phyloP scores from a whole-genome alignment of 2,888 invertebrate genomes.

The Orthonevra nobilis region DNA sequence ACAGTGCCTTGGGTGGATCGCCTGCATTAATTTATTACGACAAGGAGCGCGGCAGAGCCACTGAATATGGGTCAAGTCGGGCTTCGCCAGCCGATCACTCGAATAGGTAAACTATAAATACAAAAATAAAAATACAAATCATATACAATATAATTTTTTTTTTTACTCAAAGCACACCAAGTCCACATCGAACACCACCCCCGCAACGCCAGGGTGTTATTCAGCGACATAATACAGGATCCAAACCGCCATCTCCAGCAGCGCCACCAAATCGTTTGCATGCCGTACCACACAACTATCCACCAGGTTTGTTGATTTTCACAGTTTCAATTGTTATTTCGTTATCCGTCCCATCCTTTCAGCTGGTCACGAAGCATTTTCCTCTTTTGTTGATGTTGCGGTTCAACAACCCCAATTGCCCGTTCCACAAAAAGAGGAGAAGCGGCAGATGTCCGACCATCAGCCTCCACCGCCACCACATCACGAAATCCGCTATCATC shows the following conservation, averaged over 20 bases:
- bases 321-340: no score
- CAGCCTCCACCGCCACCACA: slow-evolving; percentile 75
- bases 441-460: slow-evolving; percentile 73
- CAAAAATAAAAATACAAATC: neutral
- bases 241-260: slow-evolving; percentile 81
- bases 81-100: slow-evolving; percentile 80
- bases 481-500: slow-evolving; percentile 78
- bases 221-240: slow-evolving; percentile 86
- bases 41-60: slow-evolving; percentile 77
- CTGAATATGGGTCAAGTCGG: slow-evolving; percentile 79
- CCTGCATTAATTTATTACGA: slow-evolving; percentile 77
- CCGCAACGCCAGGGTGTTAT: slow-evolving; percentile 87
- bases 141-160: neutral
- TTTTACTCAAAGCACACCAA: no score
- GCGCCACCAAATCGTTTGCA: slow-evolving; percentile 81
- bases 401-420: slow-evolving; percentile 93
- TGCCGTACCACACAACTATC: slow-evolving; percentile 79
- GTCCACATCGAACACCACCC: slow-evolving; percentile 81
- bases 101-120: slow-evolving; percentile 77
- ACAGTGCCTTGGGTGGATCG: slow-evolving; percentile 75
- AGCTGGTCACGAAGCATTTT: slow-evolving; percentile 91
- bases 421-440: slow-evolving; percentile 84
- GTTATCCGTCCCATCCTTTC: no score
- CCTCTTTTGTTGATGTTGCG: slow-evolving; percentile 94
- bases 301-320: slow-evolving; percentile 79